phyloP scores from a whole-genome alignment of 2,797 vertebrate genomes.

The Thamnophis elegans region DNA sequence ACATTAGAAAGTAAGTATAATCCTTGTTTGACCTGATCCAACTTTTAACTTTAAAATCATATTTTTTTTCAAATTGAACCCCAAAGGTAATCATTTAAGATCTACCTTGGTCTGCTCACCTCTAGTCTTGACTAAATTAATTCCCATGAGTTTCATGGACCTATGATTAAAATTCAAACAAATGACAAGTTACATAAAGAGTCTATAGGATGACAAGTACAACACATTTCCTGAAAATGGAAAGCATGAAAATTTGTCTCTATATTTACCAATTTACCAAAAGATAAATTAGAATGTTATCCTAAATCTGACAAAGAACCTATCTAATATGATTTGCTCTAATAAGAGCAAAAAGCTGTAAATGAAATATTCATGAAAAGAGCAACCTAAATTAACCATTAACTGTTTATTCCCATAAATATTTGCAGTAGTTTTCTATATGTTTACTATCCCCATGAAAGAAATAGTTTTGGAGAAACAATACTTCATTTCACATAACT shows the following conservation, averaged over 20 bases:
- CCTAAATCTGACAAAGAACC: constrained; percentile 33
- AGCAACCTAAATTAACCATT: constrained; percentile 44
- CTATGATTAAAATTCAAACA: background rate
- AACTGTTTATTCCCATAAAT: constrained; percentile 33
- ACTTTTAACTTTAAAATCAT: background rate
- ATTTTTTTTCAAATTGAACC: background rate
- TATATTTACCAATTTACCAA: constrained; percentile 36
- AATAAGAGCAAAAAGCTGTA: constrained; percentile 40
- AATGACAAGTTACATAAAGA: constrained; percentile 27
- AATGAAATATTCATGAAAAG: constrained; percentile 32
- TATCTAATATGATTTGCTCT: constrained; percentile 38
- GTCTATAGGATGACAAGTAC: constrained; percentile 48
- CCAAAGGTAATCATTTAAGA: background rate
- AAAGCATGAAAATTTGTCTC: background rate
- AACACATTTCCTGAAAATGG: constrained; percentile 31
- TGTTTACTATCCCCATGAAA: constrained; percentile 21
- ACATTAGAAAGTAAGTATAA: background rate
- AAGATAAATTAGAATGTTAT: constrained; percentile 41
- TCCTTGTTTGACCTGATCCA: background rate
- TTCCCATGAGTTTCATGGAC: background rate
- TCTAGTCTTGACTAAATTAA: background rate
- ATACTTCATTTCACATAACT: constrained; percentile 16
- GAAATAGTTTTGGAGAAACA: constrained; percentile 2
- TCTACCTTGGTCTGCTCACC: background rate
- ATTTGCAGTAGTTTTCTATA: constrained; percentile 16